Conservation (phyloP, 2,888 invertebrate genomes). For the Megaustenia siamemsis region DNA sequence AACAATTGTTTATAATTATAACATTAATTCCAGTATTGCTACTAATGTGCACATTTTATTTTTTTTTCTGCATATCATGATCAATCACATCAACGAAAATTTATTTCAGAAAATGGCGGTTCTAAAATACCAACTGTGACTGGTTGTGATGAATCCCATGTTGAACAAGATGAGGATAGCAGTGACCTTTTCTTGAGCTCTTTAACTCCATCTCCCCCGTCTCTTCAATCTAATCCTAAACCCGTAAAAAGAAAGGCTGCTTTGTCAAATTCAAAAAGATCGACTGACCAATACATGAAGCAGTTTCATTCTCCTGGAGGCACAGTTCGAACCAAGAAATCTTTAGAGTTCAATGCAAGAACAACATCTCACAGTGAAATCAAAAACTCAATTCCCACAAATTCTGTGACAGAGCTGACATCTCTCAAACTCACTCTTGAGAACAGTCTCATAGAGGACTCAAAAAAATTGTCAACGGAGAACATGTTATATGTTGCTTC, state of each 20-base stretch:
- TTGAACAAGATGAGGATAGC: slow-evolving; percentile 53
- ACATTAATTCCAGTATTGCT: too few species aligned
- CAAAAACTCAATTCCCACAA: not conserved
- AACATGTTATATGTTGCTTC: not conserved
- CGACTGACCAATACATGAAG: slow-evolving; percentile 21
- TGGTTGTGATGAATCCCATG: not conserved
- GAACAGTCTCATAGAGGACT: not conserved
- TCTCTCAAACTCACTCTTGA: not conserved
- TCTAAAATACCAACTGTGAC: not conserved
- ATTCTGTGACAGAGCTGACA: not conserved
- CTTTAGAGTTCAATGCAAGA: slow-evolving; percentile 39
- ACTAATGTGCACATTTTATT: not conserved
- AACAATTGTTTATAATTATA: too few species aligned
- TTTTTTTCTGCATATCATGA: not conserved
- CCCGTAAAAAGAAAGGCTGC: slow-evolving; percentile 10
- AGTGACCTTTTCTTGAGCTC: slow-evolving; percentile 66
- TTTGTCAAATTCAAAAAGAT: slow-evolving; percentile 8
- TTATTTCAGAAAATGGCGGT: slow-evolving; percentile 11
- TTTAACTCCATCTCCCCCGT: slow-evolving; percentile 62
- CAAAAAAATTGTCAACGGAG: not conserved
- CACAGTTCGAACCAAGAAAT: slow-evolving; percentile 35
- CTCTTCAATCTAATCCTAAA: slow-evolving; percentile 24
- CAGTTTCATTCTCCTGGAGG: slow-evolving; percentile 51
- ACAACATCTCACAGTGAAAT: not conserved
- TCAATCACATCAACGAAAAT: not conserved